Percentiles rank a stretch among this genome's conserved stretches.
Conservation (phyloP, 2,113 vertebrate species). For the Baryphthengus martii region DNA sequence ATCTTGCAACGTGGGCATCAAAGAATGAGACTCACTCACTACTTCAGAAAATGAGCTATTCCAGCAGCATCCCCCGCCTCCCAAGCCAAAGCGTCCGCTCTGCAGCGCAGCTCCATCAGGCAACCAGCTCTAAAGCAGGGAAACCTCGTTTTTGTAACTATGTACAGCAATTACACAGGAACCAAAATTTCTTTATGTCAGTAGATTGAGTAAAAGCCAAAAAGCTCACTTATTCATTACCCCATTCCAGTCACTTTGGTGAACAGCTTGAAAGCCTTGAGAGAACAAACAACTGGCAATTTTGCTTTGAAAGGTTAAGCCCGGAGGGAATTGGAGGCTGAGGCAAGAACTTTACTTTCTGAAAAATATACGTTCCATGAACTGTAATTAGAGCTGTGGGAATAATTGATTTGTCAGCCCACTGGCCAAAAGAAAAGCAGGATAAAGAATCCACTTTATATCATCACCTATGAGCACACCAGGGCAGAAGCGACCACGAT, state of each 20-base stretch:
- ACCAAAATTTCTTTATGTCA: neutral
- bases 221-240: neutral
- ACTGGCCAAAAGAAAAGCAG: neutral
- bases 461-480: rapidly evolving
- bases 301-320: conserved; percentile 31
- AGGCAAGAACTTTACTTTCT: neutral
- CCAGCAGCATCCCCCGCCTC: neutral
- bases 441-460: neutral
- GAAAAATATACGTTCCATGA: neutral
- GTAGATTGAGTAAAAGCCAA: conserved; percentile 11
- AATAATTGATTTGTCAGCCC: neutral
- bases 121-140: neutral
- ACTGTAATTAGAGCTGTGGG: neutral
- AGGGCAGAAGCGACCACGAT: neutral
- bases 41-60: neutral
- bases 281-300: conserved; percentile 26
- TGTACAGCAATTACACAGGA: conserved; percentile 9
- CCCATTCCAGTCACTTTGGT: neutral
- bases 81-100: neutral
- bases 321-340: neutral
- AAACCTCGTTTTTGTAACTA: neutral
- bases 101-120: neutral
- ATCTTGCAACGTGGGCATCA: neutral
- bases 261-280: conserved; percentile 29
- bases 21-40: neutral